Conservation (phyloP, 2,797 vertebrate genomes). For the Pseudotriccus pelzelni region DNA sequence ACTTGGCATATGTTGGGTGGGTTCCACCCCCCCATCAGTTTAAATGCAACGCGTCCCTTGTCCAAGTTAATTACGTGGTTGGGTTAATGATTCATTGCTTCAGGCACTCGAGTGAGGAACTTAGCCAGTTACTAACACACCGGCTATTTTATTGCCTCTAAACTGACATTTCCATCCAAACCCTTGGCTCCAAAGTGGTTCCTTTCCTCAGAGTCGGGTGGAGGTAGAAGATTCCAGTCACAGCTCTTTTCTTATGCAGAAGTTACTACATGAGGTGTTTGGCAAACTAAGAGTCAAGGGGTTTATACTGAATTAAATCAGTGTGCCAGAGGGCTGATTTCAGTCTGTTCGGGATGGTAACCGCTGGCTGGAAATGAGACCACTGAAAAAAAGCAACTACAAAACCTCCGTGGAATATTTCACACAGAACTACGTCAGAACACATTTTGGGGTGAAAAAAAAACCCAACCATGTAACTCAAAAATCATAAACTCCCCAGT, state of each 20-base stretch:
- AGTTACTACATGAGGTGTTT: background rate
- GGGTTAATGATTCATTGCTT: conserved; percentile 42
- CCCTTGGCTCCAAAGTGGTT: background rate
- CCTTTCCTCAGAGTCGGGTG: background rate
- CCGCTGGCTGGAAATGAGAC: background rate
- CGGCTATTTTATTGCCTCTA: background rate
- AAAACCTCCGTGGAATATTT: background rate
- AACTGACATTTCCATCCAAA: background rate
- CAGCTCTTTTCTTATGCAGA: background rate
- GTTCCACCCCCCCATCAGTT: background rate
- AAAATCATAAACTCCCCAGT: background rate
- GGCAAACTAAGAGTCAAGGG: background rate
- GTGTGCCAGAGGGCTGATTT: background rate
- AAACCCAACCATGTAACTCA: rapidly evolving
- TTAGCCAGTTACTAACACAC: background rate
- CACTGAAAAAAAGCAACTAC: background rate
- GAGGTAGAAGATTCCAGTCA: background rate
- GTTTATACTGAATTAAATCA: background rate
- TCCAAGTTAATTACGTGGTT: conserved; percentile 31
- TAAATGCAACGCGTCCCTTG: conserved; percentile 13
- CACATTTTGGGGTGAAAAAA: background rate
- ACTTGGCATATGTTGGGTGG: background rate
- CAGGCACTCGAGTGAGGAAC: background rate
- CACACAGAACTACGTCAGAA: background rate
- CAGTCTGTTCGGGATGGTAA: background rate